Percentiles rank a stretch among this genome's conserved stretches.
These are phyloP conservation scores for Hippocampus mohnikei DNA, from an alignment of 2,113 vertebrate genomes.

Conservation along the genomic window DNA sequence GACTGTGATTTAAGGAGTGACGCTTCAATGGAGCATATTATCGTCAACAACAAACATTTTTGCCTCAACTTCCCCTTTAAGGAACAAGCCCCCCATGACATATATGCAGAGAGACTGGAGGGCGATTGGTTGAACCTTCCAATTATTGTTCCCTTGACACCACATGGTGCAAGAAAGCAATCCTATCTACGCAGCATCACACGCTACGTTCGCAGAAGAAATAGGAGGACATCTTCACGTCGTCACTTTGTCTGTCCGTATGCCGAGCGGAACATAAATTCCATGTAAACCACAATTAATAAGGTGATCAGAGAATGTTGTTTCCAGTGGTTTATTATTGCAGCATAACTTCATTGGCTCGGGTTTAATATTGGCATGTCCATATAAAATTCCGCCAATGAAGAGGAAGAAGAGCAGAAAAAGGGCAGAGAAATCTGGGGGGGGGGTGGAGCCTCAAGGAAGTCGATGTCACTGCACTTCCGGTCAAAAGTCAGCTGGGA, in stretches of 20 bases:
- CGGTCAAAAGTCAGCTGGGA: background rate
- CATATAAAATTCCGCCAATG: background rate
- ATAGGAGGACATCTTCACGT: background rate
- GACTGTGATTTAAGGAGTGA: no score
- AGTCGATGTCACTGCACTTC: background rate
- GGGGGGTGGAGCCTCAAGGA: constrained; percentile 10
- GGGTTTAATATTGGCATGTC: background rate
- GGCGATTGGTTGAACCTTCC: background rate
- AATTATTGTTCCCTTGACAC: background rate
- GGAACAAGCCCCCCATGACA: constrained; percentile 48
- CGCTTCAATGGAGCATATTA: no score
- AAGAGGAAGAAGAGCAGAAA: constrained; percentile 6
- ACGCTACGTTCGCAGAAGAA: no score
- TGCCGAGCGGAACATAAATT: background rate
- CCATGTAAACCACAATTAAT: background rate
- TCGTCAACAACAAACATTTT: no score
- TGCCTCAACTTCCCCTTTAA: constrained; percentile 26
- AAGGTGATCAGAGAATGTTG: background rate
- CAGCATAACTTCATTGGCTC: background rate
- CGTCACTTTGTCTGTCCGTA: background rate
- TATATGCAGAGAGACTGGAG: background rate
- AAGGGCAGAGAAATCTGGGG: constrained; percentile 10
- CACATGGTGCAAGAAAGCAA: background rate
- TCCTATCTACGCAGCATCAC: background rate
- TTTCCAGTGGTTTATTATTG: background rate